These are phyloP conservation scores for Cnemophilus loriae DNA, from an alignment of 2,113 vertebrate species.

Conservation along the genomic window DNA sequence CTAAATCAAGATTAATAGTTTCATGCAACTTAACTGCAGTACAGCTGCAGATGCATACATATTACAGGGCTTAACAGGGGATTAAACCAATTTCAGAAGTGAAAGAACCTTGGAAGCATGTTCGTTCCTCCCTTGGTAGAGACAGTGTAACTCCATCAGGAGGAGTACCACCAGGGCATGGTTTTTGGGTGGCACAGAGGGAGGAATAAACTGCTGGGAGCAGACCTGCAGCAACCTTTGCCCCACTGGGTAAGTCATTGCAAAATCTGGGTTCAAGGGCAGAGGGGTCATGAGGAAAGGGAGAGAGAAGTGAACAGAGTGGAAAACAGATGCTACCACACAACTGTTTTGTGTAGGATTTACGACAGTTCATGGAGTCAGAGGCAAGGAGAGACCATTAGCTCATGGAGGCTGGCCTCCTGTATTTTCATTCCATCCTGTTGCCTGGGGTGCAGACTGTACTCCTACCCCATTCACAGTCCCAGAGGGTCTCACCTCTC, in stretches of 20 bases:
- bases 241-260: neutral
- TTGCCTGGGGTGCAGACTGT: neutral
- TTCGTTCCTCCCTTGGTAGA: neutral
- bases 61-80: neutral
- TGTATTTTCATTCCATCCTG: neutral
- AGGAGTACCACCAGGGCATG: neutral
- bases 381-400: neutral
- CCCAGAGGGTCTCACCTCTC: neutral
- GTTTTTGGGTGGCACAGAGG: neutral
- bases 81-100: neutral
- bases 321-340: neutral
- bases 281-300: rapidly evolving
- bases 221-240: neutral
- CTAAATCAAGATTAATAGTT: slow-evolving; percentile 3
- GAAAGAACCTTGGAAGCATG: neutral
- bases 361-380: neutral
- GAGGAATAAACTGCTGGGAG: neutral
- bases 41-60: neutral
- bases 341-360: neutral
- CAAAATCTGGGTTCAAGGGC: neutral
- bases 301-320: neutral
- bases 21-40: neutral
- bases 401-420: neutral
- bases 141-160: neutral
- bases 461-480: neutral